Conservation (phyloP, 1,140 invertebrate genomes). For the Epicauta chinensis region DNA sequence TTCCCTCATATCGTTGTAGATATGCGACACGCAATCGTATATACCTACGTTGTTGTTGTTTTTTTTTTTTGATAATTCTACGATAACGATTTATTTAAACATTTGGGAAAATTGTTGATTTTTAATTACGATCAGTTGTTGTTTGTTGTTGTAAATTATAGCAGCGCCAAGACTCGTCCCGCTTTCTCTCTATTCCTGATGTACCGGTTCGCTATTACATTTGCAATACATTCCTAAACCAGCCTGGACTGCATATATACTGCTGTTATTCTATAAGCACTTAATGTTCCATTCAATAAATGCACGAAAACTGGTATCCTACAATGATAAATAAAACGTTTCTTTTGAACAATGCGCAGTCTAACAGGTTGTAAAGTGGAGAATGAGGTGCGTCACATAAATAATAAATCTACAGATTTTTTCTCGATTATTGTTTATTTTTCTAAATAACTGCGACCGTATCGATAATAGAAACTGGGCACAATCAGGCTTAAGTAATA, state of each 20-base stretch:
- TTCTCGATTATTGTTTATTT: too few relatives aligned
- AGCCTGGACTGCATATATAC: slow-evolving; percentile 14
- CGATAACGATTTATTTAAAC: too few relatives aligned
- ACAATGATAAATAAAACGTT: slow-evolving; percentile 14
- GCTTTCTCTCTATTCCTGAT: slow-evolving; percentile 22
- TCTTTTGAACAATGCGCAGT: slow-evolving; percentile 12
- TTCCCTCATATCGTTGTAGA: slow-evolving; percentile 22
- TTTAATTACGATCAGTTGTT: not conserved
- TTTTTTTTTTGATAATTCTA: too few relatives aligned
- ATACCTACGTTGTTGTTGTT: too few relatives aligned
- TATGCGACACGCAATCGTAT: slow-evolving; percentile 23
- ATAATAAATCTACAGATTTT: too few relatives aligned
- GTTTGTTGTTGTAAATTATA: slow-evolving; percentile 18
- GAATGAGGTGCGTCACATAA: not conserved
- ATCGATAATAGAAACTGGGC: too few relatives aligned
- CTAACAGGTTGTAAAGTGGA: slow-evolving; percentile 12
- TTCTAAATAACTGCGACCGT: too few relatives aligned
- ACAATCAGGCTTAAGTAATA: too few relatives aligned
- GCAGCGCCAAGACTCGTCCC: slow-evolving; percentile 10
- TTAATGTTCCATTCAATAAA: slow-evolving; percentile 34
- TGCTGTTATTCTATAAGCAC: slow-evolving; percentile 19
- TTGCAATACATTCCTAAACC: slow-evolving; percentile 17
- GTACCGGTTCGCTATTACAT: slow-evolving; percentile 18
- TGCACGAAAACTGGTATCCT: slow-evolving; percentile 28
- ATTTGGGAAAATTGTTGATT: not conserved